phyloP scores from a whole-genome alignment of 2,113 vertebrate species.

The Triplophysa tibetana region DNA sequence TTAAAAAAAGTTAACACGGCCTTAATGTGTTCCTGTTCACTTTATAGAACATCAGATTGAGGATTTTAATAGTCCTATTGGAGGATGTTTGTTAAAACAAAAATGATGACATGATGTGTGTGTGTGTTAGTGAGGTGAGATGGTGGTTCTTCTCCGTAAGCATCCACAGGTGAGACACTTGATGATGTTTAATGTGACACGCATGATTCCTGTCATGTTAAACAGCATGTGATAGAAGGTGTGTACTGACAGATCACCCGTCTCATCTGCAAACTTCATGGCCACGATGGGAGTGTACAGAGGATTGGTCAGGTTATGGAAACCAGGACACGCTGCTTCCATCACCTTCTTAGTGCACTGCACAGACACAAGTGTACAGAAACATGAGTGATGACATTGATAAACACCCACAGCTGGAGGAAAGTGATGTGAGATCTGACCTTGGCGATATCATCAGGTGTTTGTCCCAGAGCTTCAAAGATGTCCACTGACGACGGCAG shows the following conservation, averaged over 20 bases:
- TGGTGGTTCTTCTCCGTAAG: constrained; percentile 64
- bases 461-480: constrained; percentile 77
- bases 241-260: constrained; percentile 79
- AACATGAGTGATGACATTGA: no score
- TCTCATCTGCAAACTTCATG: constrained; percentile 83
- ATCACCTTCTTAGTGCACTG: constrained; percentile 82
- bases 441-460: constrained; percentile 72
- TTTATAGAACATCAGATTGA: no score
- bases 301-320: constrained; percentile 82
- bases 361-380: constrained; percentile 28
- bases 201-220: constrained; percentile 80
- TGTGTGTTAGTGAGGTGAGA: constrained; percentile 51
- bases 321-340: constrained; percentile 76
- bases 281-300: constrained; percentile 82
- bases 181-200: constrained; percentile 75
- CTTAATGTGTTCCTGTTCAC: no score
- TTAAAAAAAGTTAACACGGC: no score
- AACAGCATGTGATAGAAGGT: constrained; percentile 83
- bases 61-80: no score
- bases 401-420: no score
- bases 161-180: constrained; percentile 82
- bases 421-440: constrained; percentile 54
- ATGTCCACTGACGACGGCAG: constrained; percentile 72
- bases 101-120: no score
- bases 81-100: no score